Base-by-base conservation (phyloP, 2,113 vertebrate species). In the Columbina picui region DNA sequence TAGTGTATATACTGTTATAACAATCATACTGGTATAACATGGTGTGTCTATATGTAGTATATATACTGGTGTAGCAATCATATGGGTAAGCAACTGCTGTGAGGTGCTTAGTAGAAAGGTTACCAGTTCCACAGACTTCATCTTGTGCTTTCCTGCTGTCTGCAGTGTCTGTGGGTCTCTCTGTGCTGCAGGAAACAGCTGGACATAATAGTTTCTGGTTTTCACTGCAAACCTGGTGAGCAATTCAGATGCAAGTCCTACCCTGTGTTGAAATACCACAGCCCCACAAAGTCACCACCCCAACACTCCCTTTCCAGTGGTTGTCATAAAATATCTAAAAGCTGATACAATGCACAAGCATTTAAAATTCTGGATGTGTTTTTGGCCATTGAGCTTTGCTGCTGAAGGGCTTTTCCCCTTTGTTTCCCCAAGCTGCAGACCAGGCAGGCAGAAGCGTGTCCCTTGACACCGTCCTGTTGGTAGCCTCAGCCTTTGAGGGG, bases 371-470 rank as follows among this genome's bases (percentile, higher is more conserved):
- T 32, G 41, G 43, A 20, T 23, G 10, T 32, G 15, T 41, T 17
- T 68, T 82, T 90, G 36, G 34, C n/a, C 9, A 1, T 4, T 39
- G 27, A 86, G 55, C 53, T 85, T 47, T 92, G 67, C 59, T 36
- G 68, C 59, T 65, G 15, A 69, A 39, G 71, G 45, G 59, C 63
- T 53, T 93, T 87, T 4, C 30, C 49, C 11, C 14, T 21, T 27
- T 14, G 16, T 56, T 90, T 52, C 52, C 39, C 41, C 70, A 55
- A 90, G 70, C 34, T 80, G 53, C 49, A 38, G 77, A 7, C 38
- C 12, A 30, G 49, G 50, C 16, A 26, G 60, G 79, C 50, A 5
- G 55, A 38, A 73, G 20, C 0, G 0, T 50, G 41, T 27, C 70
- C 30, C 16, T 41, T 74, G 50, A 12, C 0, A 0, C 26, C 12